Evolutionary conservation across 1,140 invertebrate genomes (phyloP), one percentile per base, ranked within the genome.

Genomic region (Melanaphis sacchari): DNA sequence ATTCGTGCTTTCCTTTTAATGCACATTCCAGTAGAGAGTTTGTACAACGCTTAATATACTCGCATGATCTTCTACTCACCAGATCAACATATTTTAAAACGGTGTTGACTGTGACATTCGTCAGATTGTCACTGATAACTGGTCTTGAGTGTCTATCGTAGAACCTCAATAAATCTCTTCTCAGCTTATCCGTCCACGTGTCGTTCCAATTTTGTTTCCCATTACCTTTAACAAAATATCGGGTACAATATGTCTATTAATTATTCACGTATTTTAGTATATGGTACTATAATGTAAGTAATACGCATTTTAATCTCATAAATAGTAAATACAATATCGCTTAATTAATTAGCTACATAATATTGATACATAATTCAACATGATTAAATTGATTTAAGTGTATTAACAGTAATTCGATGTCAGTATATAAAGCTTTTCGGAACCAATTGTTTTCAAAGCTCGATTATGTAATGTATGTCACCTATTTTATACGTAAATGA

Each of bases 81-180:
- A 97, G 81, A 93, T 96, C 95, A 22, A 97, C 94, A 94, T 97
- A 96, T 94, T 95, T 95, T 11, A 97, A 94, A 26, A 95, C 95
- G 24, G 97, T 94, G 24, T 95, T 96, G 46, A 97, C 94, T 15
- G 94, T 95, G 18, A 97, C 96, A 22, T 95, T 95, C 0, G 96
- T 96, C 5, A 95, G 94, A 82, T 96, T 95, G 93, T 95, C 95
- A 94, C 96, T 95, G 94, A 96, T 95, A 1, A 96, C 94, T 6
- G 96, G 96, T 94, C 96, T 95, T 5, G 96, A 95, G 94, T 96
- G 96, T 95, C 96, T 96, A 94, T 97, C 96, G 94, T 97, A 97
- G 90, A 96, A 96, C 21, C 96, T 94, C 26, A 97, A 95, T 2
- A 97, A 94, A 94, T 96, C 96, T 90, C 96, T 95, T 94, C 96